Evolutionary conservation across 2,888 invertebrate genomes (phyloP).

Genomic region (Heteropelma amictum): DNA sequence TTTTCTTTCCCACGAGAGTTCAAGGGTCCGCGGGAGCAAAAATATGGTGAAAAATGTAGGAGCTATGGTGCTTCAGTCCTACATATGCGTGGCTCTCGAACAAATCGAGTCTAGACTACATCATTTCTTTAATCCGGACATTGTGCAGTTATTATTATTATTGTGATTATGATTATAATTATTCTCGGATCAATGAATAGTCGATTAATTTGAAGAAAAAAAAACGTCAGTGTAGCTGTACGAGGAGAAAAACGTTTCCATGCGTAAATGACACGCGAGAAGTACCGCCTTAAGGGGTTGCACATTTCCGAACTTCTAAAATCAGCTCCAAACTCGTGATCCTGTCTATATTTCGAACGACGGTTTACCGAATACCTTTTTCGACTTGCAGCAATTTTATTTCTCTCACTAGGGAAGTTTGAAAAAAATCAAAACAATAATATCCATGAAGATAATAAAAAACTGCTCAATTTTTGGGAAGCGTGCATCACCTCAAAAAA

Average conservation of each 20-base stretch:
- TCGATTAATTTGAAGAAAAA: neutral
- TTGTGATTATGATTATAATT: neutral
- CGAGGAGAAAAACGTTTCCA: too few relatives aligned
- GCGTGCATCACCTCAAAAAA: neutral
- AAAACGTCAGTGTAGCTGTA: too few relatives aligned
- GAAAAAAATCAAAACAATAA: neutral
- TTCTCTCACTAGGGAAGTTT: neutral
- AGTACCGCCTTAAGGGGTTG: neutral
- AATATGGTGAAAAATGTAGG: neutral
- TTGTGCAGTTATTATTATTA: neutral
- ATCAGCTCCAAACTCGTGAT: too few relatives aligned
- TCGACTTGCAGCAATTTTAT: too few relatives aligned
- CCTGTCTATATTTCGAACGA: too few relatives aligned
- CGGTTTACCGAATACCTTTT: too few relatives aligned
- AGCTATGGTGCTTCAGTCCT: neutral
- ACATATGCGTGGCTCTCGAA: neutral
- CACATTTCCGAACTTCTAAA: neutral
- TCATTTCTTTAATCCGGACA: neutral
- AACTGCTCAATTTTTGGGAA: neutral
- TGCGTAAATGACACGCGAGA: neutral
- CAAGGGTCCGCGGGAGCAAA: neutral
- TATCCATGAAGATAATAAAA: too few relatives aligned
- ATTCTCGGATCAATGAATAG: neutral
- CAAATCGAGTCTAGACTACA: slow-evolving; percentile 22
- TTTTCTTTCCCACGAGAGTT: slow-evolving; percentile 14